Evolutionary conservation across 92 coral and sea anemone species (phyloP).

Genomic region (Virgularia gustaviana): DNA sequence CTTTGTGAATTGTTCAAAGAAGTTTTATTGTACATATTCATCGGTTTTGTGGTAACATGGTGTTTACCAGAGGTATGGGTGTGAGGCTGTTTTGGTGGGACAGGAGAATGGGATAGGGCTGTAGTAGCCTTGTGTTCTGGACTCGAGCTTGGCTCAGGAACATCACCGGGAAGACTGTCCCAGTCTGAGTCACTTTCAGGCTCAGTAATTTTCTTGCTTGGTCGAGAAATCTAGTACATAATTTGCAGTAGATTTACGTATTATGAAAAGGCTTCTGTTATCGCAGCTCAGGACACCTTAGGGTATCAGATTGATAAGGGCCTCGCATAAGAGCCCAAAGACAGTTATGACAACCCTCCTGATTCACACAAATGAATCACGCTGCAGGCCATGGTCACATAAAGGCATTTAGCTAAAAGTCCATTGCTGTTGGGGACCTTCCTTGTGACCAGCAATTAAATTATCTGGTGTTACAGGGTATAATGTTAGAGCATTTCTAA

Average conservation of each 20-base stretch:
- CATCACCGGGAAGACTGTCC: slow-evolving; percentile 94
- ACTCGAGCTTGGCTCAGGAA: slow-evolving; percentile 63
- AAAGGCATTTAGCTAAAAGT: too few relatives aligned
- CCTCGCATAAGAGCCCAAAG: too few relatives aligned
- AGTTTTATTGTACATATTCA: slow-evolving; percentile 65
- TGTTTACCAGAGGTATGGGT: slow-evolving; percentile 35
- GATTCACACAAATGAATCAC: too few relatives aligned
- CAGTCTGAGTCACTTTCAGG: slow-evolving; percentile 93
- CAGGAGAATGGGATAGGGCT: slow-evolving; percentile 52
- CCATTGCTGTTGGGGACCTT: too few relatives aligned
- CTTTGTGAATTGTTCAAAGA: slow-evolving; percentile 70
- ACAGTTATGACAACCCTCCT: too few relatives aligned
- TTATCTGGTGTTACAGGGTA: too few relatives aligned
- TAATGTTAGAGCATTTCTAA: too few relatives aligned
- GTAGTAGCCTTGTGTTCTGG: slow-evolving; percentile 46
- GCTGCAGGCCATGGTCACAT: too few relatives aligned
- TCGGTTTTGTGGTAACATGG: slow-evolving; percentile 50
- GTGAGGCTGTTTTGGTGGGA: slow-evolving; percentile 51
- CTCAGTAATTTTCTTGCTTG: slow-evolving; percentile 19
- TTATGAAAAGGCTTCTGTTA: neutral
- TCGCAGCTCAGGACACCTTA: neutral
- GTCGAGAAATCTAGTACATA: slow-evolving; percentile 6
- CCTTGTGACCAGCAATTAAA: too few relatives aligned
- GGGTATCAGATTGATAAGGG: too few relatives aligned
- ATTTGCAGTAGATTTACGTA: neutral